phyloP scores from a whole-genome alignment of 2,888 invertebrate genomes.

The Prosopocoilus inquinatus region DNA sequence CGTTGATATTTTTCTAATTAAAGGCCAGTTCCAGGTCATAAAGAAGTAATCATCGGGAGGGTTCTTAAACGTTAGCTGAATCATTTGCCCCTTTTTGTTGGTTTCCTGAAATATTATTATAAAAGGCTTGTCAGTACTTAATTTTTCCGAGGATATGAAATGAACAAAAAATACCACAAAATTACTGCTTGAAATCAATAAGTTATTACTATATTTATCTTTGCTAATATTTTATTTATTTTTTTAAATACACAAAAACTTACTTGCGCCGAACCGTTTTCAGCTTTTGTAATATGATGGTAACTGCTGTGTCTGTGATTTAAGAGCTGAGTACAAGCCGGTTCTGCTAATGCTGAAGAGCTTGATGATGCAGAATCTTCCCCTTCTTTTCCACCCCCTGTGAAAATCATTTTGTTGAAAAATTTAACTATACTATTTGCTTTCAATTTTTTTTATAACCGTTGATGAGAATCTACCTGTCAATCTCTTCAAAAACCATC shows the following conservation, averaged over 20 bases:
- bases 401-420: too few relatives aligned
- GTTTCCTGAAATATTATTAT: slow-evolving; percentile 53
- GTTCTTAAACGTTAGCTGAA: slow-evolving; percentile 48
- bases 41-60: slow-evolving; percentile 62
- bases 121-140: too few relatives aligned
- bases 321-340: slow-evolving; percentile 45
- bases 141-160: too few relatives aligned
- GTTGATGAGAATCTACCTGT: too few relatives aligned
- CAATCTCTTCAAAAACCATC: too few relatives aligned
- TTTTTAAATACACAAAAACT: too few relatives aligned
- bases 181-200: too few relatives aligned
- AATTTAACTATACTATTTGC: too few relatives aligned
- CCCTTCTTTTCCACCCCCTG: slow-evolving; percentile 41
- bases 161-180: too few relatives aligned
- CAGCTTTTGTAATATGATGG: slow-evolving; percentile 43
- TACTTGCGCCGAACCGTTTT: slow-evolving; percentile 42
- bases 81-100: slow-evolving; percentile 49
- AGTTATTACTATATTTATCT: too few relatives aligned
- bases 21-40: slow-evolving; percentile 77
- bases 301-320: slow-evolving; percentile 41
- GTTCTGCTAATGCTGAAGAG: slow-evolving; percentile 59
- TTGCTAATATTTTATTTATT: too few relatives aligned
- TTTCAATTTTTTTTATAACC: too few relatives aligned
- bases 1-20: slow-evolving; percentile 71
- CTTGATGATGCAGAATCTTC: slow-evolving; percentile 63